phyloP scores from a whole-genome alignment of 2,888 invertebrate species.

The Metellina segmentata region DNA sequence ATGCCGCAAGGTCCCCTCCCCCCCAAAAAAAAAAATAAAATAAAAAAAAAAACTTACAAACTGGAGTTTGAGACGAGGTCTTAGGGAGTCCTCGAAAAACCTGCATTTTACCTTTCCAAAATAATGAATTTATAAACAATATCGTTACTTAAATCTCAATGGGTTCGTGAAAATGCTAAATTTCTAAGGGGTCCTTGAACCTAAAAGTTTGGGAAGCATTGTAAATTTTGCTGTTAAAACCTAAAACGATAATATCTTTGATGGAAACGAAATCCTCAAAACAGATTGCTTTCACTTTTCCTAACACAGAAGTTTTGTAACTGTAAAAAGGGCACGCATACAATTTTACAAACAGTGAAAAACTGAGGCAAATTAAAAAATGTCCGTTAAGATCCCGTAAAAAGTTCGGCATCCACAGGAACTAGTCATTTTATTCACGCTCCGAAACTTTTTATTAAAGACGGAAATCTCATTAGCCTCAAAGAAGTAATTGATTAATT shows the following conservation, averaged over 20 bases:
- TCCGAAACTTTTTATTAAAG: constrained; percentile 38
- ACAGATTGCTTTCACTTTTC: no score
- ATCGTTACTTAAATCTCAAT: neutral
- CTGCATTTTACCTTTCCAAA: no score
- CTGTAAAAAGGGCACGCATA: neutral
- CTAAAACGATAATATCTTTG: no score
- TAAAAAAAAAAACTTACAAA: no score
- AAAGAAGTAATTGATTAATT: constrained; percentile 63
- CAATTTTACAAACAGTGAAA: neutral
- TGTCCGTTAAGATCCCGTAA: neutral
- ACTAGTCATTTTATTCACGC: neutral
- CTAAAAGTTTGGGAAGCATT: neutral
- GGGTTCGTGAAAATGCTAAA: no score
- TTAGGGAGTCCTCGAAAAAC: no score
- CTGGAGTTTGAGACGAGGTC: neutral
- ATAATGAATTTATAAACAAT: neutral
- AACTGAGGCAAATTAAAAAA: neutral
- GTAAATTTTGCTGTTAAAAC: neutral
- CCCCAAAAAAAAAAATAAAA: no score
- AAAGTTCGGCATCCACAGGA: neutral
- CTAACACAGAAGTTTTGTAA: neutral
- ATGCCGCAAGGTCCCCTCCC: no score
- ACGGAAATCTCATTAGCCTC: constrained; percentile 53
- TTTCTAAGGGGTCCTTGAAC: neutral
- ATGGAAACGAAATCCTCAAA: no score